Evolutionary conservation across 2,888 invertebrate species (phyloP), one percentile per base, ranked within the genome.

Genomic region (Selenia dentaria): DNA sequence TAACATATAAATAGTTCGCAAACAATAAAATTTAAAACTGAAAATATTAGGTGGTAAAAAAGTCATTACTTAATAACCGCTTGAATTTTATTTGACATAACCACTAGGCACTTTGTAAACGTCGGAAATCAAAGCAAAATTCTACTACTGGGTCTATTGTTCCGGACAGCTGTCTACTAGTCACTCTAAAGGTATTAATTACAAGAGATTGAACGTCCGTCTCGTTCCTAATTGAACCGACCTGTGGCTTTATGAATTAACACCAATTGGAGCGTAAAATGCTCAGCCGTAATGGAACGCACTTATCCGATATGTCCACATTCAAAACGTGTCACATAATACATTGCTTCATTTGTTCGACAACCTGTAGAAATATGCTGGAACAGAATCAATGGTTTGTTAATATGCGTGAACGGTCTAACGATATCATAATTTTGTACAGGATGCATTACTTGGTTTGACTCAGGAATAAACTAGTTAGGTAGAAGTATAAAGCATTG

Each of bases 241-340:
- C 66, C 67, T 62, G 55, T 65, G 64, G 65, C 67, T 61, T 57
- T 57, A 62, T 53, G 34, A 65, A 60, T 82, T 79, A 80, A 81
- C 78, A 70, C 76, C 79, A 81, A 80, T 72, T 81, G 66, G 64
- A 65, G 64, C 71, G 78, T 77, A 75, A 80, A 81, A 71, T 72
- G 71, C 64, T 64, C 65, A 44, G 16, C 33, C 25, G 5, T 34
- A 36, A 39, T 45, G 32, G 27, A 32, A 43, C 28, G 20, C 28
- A 31, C 29, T 53, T 38, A 52, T 52, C 43, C 45, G 10, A 36
- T 35, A 18, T 32, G 13, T 20, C 25, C 46, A 36, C 10, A 20
- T 18, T 4, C 2, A 12, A 11, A 18, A 8, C 8, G 16, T 39
- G 22, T 33, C 10, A 38, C 10, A 6, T 3, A n/a, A 29, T 41